phyloP scores from a whole-genome alignment of 2,888 invertebrate genomes.

The Drosophila paranaensis region DNA sequence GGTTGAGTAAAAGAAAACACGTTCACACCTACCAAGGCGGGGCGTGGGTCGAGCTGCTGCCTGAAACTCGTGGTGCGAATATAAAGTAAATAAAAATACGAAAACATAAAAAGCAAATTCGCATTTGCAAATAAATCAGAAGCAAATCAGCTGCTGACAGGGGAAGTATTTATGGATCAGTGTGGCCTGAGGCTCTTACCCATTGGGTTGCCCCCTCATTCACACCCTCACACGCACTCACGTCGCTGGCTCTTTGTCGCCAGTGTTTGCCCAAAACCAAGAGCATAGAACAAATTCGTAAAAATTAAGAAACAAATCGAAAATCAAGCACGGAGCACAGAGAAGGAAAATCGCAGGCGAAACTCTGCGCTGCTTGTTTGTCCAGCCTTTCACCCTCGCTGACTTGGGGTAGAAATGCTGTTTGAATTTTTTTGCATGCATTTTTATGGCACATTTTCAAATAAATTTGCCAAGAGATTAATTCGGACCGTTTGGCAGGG shows the following conservation, averaged over 20 bases:
- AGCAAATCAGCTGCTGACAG: slow-evolving; percentile 80
- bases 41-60: slow-evolving; percentile 32
- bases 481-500: slow-evolving; percentile 80
- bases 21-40: slow-evolving; percentile 64
- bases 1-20: slow-evolving; percentile 60
- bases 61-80: slow-evolving; percentile 74
- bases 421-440: slow-evolving; percentile 62
- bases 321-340: slow-evolving; percentile 67
- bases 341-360: slow-evolving; percentile 35
- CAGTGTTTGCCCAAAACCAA: slow-evolving; percentile 55
- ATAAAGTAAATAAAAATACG: slow-evolving; percentile 78
- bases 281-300: slow-evolving; percentile 76
- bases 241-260: slow-evolving; percentile 4
- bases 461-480: slow-evolving; percentile 80
- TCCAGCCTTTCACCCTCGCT: slow-evolving; percentile 45
- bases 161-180: slow-evolving; percentile 79
- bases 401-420: slow-evolving; percentile 29
- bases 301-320: slow-evolving; percentile 81
- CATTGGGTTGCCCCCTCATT: slow-evolving; percentile 16
- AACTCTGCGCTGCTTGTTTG: slow-evolving; percentile 74
- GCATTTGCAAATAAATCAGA: slow-evolving; percentile 81
- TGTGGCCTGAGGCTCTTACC: slow-evolving; percentile 45
- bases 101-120: slow-evolving; percentile 80
- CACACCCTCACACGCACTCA: neutral
- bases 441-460: slow-evolving; percentile 80